These are phyloP conservation scores for Philereme vetulata DNA, from an alignment of 2,888 invertebrate genomes.

Conservation along the genomic window DNA sequence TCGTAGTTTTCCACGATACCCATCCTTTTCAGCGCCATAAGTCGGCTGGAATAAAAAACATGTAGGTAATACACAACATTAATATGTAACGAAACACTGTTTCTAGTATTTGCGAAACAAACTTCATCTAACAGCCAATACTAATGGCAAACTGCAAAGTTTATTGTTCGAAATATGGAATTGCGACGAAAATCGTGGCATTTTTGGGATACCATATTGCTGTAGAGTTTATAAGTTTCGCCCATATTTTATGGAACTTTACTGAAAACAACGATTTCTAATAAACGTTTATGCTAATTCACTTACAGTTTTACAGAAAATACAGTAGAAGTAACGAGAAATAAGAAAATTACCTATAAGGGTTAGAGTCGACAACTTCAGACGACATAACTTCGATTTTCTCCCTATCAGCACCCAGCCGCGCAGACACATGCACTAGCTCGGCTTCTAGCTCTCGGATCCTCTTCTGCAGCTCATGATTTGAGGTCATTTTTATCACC, in stretches of 20 bases:
- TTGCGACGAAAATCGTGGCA: constrained; percentile 4
- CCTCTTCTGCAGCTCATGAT: constrained; percentile 85
- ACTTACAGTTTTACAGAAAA: not conserved
- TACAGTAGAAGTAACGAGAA: constrained; percentile 7
- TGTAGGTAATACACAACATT: not conserved
- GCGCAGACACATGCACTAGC: constrained; percentile 77
- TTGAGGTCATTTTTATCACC: constrained; percentile 78
- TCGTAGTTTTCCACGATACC: constrained; percentile 99
- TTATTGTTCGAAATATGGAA: too few relatives aligned
- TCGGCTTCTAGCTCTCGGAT: constrained; percentile 87
- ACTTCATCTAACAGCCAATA: too few relatives aligned
- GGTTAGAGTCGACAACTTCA: constrained; percentile 98
- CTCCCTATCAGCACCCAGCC: constrained; percentile 79
- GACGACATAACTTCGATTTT: constrained; percentile 96
- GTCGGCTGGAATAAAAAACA: constrained; percentile 86
- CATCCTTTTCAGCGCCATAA: constrained; percentile 99
- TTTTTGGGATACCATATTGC: constrained; percentile 17
- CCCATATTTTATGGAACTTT: not conserved
- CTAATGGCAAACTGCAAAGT: too few relatives aligned
- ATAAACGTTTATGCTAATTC: not conserved
- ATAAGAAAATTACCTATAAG: constrained; percentile 90
- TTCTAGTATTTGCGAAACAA: not conserved
- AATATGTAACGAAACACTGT: not conserved
- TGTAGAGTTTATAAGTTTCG: not conserved
- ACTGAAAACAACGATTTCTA: not conserved